A percentile compares a stretch with the other conserved stretches of the same genome.
These are phyloP conservation scores for Periparus ater DNA, from an alignment of 2,797 vertebrate species.

Conservation along the genomic window DNA sequence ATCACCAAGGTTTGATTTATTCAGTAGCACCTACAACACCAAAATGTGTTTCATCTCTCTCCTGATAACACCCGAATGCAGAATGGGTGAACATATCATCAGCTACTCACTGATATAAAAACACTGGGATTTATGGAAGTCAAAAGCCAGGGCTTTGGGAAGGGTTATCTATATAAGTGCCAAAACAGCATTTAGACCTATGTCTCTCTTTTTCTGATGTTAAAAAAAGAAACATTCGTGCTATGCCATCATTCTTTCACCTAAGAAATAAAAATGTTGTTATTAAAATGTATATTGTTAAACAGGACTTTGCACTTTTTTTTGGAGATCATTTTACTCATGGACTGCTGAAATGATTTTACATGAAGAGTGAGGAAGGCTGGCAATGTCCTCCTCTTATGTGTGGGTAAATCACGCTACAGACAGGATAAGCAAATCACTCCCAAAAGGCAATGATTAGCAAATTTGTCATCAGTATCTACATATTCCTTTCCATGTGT, in stretches of 20 bases:
- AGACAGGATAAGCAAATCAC: background rate
- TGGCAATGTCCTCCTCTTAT: background rate
- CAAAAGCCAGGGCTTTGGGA: background rate
- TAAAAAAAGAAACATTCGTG: background rate
- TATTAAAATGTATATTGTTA: background rate
- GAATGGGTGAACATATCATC: slow-evolving; percentile 44
- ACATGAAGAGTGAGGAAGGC: background rate
- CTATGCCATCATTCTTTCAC: background rate
- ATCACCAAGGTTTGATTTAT: slow-evolving; percentile 39
- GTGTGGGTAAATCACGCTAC: background rate
- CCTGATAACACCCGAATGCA: slow-evolving; percentile 19
- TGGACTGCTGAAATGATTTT: background rate
- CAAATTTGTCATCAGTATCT: background rate
- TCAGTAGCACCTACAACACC: slow-evolving; percentile 18
- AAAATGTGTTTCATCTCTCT: slow-evolving; percentile 44
- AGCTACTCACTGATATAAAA: slow-evolving; percentile 30
- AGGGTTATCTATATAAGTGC: background rate
- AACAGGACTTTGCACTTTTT: background rate
- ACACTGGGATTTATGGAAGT: slow-evolving; percentile 25
- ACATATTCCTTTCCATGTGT: background rate
- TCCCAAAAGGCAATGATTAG: background rate
- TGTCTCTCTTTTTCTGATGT: background rate
- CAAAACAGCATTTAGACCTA: slow-evolving; percentile 26
- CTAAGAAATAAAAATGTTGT: background rate
- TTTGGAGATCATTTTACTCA: background rate